Conservation (phyloP, 92 coral and sea anemone species). For the Diadumene lineata region DNA sequence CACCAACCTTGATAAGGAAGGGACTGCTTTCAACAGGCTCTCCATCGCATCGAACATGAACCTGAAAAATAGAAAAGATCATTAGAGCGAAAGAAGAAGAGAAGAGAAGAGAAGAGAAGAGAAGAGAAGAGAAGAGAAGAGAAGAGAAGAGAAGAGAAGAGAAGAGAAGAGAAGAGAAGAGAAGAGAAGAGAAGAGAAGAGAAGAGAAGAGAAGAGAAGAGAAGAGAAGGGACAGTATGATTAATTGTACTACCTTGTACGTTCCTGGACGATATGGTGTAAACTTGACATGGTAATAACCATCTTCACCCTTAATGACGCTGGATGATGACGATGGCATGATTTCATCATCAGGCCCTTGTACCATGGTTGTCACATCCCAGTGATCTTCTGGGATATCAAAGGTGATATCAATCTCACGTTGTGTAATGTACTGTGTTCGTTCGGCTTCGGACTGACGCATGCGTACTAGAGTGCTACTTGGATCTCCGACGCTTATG, state of each 20-base stretch:
- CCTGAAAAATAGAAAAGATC: constrained; percentile 28
- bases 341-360: constrained; percentile 80
- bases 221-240: not conserved
- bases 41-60: constrained; percentile 82
- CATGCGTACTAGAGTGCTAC: constrained; percentile 67
- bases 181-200: not conserved
- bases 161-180: constrained; percentile 5
- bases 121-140: not conserved
- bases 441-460: constrained; percentile 54
- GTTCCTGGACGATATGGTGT: constrained; percentile 70
- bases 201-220: not conserved
- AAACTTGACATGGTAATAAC: constrained; percentile 70
- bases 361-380: constrained; percentile 67
- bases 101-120: not conserved
- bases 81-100: not conserved
- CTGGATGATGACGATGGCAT: constrained; percentile 56
- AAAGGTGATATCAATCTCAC: constrained; percentile 82
- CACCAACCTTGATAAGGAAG: constrained; percentile 78
- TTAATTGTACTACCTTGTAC: constrained; percentile 54
- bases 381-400: constrained; percentile 69
- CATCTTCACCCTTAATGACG: constrained; percentile 65
- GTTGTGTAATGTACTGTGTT: constrained; percentile 71
- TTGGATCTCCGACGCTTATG: constrained; percentile 69
- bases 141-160: not conserved
- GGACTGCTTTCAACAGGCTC: constrained; percentile 91